phyloP scores from a whole-genome alignment of 2,113 vertebrate species.

The Scomber colias region DNA sequence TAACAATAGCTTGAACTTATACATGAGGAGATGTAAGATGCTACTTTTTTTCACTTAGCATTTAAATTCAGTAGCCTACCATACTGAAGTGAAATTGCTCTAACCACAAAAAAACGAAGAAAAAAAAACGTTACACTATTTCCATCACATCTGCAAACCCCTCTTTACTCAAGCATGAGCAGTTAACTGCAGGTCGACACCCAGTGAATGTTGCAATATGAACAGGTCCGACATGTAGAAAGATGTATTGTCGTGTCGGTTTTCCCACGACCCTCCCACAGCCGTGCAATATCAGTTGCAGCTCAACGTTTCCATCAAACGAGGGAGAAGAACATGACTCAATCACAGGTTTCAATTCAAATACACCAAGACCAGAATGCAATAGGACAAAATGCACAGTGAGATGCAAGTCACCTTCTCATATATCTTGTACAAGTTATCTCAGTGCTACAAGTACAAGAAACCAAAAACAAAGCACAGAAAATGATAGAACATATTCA shows the following conservation, averaged over 20 bases:
- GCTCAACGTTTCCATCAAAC: conserved; percentile 27
- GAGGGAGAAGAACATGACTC: conserved; percentile 5
- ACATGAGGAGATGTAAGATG: conserved; percentile 17
- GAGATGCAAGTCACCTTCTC: no score
- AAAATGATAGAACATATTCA: background rate
- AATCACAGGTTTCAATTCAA: conserved; percentile 9
- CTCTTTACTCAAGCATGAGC: conserved; percentile 36
- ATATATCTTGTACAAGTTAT: background rate
- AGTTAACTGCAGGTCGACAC: conserved; percentile 48
- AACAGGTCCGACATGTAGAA: conserved; percentile 59
- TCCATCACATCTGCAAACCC: conserved; percentile 38
- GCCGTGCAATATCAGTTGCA: conserved; percentile 35
- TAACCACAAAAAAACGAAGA: conserved; percentile 21
- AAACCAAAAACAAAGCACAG: background rate
- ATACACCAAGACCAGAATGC: background rate
- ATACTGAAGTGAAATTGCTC: background rate
- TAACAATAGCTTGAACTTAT: conserved; percentile 18
- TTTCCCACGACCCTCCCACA: conserved; percentile 68
- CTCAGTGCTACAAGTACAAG: background rate
- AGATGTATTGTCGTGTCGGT: conserved; percentile 21
- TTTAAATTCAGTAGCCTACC: conserved; percentile 9
- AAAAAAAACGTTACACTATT: background rate
- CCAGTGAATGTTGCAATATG: conserved; percentile 62
- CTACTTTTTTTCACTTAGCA: background rate
- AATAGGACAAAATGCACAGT: background rate